Evolutionary conservation across 2,113 vertebrate genomes (phyloP), one percentile per base, ranked within the genome.

Genomic region (Puntigrus tetrazona): DNA sequence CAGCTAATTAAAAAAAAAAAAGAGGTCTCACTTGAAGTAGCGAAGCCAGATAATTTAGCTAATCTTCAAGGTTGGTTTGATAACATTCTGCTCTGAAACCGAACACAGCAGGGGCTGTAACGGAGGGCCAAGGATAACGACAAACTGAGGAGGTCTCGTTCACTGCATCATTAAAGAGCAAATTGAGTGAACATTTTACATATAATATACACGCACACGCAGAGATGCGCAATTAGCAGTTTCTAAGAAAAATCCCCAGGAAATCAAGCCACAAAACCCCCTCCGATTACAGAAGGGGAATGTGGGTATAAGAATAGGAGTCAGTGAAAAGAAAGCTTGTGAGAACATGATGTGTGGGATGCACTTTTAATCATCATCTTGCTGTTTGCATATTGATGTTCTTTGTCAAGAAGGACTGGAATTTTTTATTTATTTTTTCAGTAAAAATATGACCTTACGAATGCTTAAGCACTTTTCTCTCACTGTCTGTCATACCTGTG

Each of bases 141-240:
- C n/a, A 47, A 78, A 69, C 18, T 22, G 55, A 84, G 63, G 74
- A 77, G 75, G 31, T 78, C 83, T 78, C n/a, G 36, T 18, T 84
- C 83, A 78, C 34, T 57, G 83, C 76, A 22, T 86, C 69, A 84
- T 78, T 75, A 65, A 80, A 36, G 55, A 84, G 82, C 52, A 77
- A 86, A 75, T 75, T 65, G 82, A 67, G 43, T 67, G 69, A 75
- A 83, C 69, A 55, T 41, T 52, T 38, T 57, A 67, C 25, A 75
- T 29, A 27, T 29, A 10, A 63, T 52, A 80, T 25, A 69, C 29
- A 57, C 52, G 43, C 38, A 31, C 52, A 70, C 45, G 25, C 41
- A 18, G 78, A 69, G 55, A 52, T 50, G 22, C 20, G 11, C 63
- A 69, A 69, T 81, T 34, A 36, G 16, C n/a, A 47, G 61, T 50